A percentile compares a stretch with the other conserved stretches of the same genome.
phyloP scores from a whole-genome alignment of 1,140 invertebrate species.

The Bacillus rossius region DNA sequence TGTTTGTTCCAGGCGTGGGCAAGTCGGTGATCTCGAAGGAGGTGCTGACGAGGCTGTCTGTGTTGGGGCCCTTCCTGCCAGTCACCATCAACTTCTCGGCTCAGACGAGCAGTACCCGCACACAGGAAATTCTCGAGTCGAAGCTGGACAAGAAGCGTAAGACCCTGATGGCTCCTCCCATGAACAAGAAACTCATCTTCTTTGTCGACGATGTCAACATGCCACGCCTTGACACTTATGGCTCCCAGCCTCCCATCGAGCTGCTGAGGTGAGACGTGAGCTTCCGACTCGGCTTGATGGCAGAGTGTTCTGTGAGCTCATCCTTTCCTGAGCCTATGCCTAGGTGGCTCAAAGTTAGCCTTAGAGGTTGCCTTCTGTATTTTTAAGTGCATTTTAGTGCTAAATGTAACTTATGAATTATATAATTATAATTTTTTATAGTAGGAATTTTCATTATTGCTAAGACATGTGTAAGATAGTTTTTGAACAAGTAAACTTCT shows the following conservation, averaged over 20 bases:
- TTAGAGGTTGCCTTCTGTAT: too few species aligned
- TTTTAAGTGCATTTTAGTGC: too few species aligned
- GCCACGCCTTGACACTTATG: conserved; percentile 78
- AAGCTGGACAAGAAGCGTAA: conserved; percentile 78
- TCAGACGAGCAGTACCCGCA: conserved; percentile 74
- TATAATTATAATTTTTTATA: too few species aligned
- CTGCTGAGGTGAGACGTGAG: conserved; percentile 65
- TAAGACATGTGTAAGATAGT: too few species aligned
- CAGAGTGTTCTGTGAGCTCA: too few species aligned
- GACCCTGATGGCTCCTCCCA: conserved; percentile 73
- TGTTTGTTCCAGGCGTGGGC: conserved; percentile 59
- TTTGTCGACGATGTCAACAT: conserved; percentile 94
- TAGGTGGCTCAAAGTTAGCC: too few species aligned
- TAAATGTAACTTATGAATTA: too few species aligned
- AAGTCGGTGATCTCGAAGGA: conserved; percentile 79
- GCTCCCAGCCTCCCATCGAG: conserved; percentile 87
- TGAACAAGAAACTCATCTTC: conserved; percentile 75
- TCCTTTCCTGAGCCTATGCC: too few species aligned
- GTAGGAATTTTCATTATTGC: too few species aligned
- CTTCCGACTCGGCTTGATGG: too few species aligned
- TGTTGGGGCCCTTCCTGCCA: conserved; percentile 58
- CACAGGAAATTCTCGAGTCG: conserved; percentile 73
- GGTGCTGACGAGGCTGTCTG: conserved; percentile 58
- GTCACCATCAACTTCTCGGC: conserved; percentile 83
- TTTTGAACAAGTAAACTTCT: too few species aligned